Base-by-base conservation (phyloP, 2,113 vertebrate species). In the Chlamydotis undulata region DNA sequence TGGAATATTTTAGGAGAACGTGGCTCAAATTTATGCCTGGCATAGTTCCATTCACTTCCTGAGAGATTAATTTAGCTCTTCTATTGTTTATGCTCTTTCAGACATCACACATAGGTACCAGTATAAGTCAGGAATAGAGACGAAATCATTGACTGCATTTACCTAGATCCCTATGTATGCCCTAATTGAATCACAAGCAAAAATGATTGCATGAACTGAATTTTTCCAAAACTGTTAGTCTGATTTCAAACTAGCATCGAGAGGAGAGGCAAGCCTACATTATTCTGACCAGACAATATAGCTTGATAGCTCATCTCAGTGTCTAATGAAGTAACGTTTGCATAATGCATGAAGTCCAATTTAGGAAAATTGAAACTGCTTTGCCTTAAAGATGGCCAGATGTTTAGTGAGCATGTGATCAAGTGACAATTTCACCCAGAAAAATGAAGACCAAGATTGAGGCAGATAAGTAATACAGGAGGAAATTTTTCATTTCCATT, bases 221-320 rank as follows among this genome's bases (percentile, higher is more conserved):
- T 94, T 94, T 89, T 86, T 76, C 75, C 65, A 50, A 65, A 90
- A 93, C 73, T 87, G 83, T 69, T 76, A 73, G 86, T 81, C 88
- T 96, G 93, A 96, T 96, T 97, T 93, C 74, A 85, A 96, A 95
- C 78, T 70, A 96, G 73, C 57, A 67, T 28, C 6, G 3, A 83
- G 70, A 47, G 47, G 26, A 76, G 24, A 88, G 31, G 43, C 71
- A 83, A 95, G 91, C 64, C 75, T 83, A 68, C 60, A 94, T 88
- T 91, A 96, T 97, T 95, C 91, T 96, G 93, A 96, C 93, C 94
- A 95, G 94, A 97, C 96, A 97, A 94, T 94, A 90, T 59, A 94
- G 67, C 80, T 94, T 96, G 92, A 97, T 91, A 73, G 79, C 93
- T 93, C 84, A 83, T 92, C 87, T 91, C 90, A 85, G 74, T 87